These are phyloP conservation scores for Pseudomyrmex dendroicus DNA, from an alignment of 1,140 invertebrate species.

Conservation along the genomic window DNA sequence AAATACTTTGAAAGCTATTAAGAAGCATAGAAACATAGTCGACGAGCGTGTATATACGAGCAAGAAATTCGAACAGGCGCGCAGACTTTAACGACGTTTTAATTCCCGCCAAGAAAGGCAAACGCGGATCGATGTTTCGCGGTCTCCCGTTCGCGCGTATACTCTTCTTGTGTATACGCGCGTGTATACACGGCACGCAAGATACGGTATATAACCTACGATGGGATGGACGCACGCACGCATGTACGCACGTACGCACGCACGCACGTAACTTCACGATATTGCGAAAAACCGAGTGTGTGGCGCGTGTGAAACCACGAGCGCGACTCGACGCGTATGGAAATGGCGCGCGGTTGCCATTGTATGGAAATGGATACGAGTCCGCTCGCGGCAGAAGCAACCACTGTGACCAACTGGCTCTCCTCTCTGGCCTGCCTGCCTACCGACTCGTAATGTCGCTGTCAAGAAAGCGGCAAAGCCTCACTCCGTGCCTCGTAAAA, in stretches of 20 bases:
- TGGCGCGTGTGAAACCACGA: constrained; percentile 80
- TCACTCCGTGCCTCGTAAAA: constrained; percentile 80
- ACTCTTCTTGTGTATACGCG: no score
- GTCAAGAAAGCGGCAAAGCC: constrained; percentile 81
- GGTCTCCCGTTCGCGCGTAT: constrained; percentile 27
- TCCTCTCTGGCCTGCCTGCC: constrained; percentile 51
- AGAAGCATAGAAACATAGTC: constrained; percentile 10
- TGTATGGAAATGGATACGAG: constrained; percentile 77
- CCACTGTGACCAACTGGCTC: constrained; percentile 81
- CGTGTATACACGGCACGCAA: no score
- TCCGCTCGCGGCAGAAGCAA: constrained; percentile 76
- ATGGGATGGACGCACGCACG: constrained; percentile 1
- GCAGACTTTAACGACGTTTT: constrained; percentile 44
- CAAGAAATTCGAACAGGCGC: constrained; percentile 33
- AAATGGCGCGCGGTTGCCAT: constrained; percentile 77
- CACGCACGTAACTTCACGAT: constrained; percentile 28
- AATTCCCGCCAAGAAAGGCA: constrained; percentile 51
- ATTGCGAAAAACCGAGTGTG: constrained; percentile 70
- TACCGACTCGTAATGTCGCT: constrained; percentile 80
- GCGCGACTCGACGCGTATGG: constrained; percentile 81
- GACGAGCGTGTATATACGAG: neutral
- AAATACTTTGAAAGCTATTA: constrained; percentile 6
- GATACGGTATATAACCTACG: no score
- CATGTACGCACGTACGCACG: constrained; percentile 30
- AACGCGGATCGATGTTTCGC: constrained; percentile 49